phyloP scores from a whole-genome alignment of 1,140 invertebrate genomes.

The Neotoxoptera formosana region DNA sequence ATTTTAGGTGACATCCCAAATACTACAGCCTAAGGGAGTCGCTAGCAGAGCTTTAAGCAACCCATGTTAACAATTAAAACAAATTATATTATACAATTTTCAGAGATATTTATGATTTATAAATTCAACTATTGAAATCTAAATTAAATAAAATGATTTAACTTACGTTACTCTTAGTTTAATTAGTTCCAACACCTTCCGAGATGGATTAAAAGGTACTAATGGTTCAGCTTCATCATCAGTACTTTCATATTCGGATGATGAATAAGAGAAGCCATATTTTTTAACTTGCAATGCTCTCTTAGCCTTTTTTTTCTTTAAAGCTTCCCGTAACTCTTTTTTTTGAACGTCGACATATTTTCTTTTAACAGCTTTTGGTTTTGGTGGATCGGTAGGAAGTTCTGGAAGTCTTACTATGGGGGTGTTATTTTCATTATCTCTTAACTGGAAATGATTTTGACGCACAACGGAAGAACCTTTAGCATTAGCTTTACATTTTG shows the following conservation, averaged over 20 bases:
- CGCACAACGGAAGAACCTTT: background rate
- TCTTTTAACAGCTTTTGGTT: background rate
- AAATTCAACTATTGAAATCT: no score
- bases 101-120: no score
- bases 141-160: background rate
- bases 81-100: no score
- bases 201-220: background rate
- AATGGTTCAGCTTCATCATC: background rate
- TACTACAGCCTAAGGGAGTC: no score
- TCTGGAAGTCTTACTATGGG: no score
- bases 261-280: background rate
- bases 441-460: background rate
- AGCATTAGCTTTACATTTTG: background rate
- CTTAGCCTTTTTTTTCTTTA: background rate
- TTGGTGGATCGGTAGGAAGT: background rate
- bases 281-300: conserved; percentile 7
- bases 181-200: background rate
- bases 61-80: no score
- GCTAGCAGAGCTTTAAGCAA: no score
- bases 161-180: background rate
- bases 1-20: no score
- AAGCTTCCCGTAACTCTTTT: background rate
- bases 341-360: background rate
- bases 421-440: background rate
- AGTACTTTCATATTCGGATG: background rate